Percentiles rank a stretch among this genome's conserved stretches.
phyloP scores from a whole-genome alignment of 2,113 vertebrate species.

The Macrotus californicus region DNA sequence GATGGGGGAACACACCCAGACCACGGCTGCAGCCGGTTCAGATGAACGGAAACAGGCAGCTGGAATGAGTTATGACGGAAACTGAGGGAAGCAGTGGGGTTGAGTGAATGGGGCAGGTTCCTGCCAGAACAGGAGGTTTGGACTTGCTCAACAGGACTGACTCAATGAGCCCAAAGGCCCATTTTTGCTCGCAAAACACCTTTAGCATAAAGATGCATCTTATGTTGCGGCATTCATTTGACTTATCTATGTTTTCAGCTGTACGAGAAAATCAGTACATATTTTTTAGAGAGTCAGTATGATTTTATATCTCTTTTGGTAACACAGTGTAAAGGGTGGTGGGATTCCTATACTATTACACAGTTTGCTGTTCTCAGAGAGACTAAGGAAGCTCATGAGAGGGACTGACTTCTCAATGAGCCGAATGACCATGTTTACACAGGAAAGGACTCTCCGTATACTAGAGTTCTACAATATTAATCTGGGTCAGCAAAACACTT shows the following conservation, averaged over 20 bases:
- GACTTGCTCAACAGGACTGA: not conserved
- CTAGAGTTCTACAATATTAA: not conserved
- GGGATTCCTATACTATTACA: not conserved
- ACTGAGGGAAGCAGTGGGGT: not conserved
- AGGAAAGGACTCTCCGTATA: not conserved
- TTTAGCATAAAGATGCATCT: not conserved
- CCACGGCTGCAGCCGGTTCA: not conserved
- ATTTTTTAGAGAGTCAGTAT: not conserved
- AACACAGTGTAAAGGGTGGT: not conserved
- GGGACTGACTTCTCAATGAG: not conserved
- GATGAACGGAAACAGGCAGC: not conserved
- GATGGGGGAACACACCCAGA: slow-evolving; percentile 8
- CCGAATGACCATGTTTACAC: not conserved
- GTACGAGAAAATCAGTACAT: not conserved
- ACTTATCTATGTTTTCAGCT: not conserved
- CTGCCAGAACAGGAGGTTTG: not conserved
- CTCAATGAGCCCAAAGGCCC: not conserved
- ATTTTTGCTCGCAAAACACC: not conserved
- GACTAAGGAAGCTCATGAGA: not conserved
- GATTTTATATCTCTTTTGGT: not conserved
- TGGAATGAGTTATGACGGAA: not conserved
- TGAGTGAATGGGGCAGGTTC: not conserved
- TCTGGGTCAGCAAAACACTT: not conserved
- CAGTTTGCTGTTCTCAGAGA: not conserved
- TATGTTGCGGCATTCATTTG: not conserved